Evolutionary conservation across 2,113 vertebrate genomes (phyloP).

Genomic region (Baryphthengus martii): DNA sequence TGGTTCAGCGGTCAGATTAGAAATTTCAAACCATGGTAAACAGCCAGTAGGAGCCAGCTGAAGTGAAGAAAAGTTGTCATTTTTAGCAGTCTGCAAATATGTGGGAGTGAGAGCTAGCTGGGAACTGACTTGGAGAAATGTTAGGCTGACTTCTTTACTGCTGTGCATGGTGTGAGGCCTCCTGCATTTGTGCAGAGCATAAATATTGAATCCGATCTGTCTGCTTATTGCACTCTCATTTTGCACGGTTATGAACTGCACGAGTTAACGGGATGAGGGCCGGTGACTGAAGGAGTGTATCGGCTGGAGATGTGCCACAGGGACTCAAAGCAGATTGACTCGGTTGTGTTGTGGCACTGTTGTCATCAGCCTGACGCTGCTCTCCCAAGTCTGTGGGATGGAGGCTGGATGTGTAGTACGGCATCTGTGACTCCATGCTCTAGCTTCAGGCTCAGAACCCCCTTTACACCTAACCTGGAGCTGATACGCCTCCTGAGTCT

Average conservation of each 20-base stretch:
- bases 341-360: not conserved
- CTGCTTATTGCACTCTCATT: not conserved
- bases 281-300: rapidly evolving
- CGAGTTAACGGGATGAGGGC: rapidly evolving
- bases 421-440: not conserved
- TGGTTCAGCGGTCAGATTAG: not conserved
- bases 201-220: not conserved
- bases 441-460: not conserved
- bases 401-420: not conserved
- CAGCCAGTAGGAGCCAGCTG: not conserved
- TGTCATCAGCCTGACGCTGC: not conserved
- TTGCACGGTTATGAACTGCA: not conserved
- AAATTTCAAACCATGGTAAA: not conserved
- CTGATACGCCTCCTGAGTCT: not conserved
- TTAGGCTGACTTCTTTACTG: not conserved
- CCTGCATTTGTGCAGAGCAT: not conserved
- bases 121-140: not conserved
- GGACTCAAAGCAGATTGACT: not conserved
- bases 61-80: not conserved
- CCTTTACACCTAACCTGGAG: not conserved
- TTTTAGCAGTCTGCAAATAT: not conserved
- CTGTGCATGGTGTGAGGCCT: not conserved
- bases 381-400: not conserved
- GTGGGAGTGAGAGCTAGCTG: not conserved
- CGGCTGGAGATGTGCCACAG: not conserved